Evolutionary conservation across 2,888 invertebrate genomes (phyloP), one percentile per base, ranked within the genome.

Genomic region (Fragum whitleyi): DNA sequence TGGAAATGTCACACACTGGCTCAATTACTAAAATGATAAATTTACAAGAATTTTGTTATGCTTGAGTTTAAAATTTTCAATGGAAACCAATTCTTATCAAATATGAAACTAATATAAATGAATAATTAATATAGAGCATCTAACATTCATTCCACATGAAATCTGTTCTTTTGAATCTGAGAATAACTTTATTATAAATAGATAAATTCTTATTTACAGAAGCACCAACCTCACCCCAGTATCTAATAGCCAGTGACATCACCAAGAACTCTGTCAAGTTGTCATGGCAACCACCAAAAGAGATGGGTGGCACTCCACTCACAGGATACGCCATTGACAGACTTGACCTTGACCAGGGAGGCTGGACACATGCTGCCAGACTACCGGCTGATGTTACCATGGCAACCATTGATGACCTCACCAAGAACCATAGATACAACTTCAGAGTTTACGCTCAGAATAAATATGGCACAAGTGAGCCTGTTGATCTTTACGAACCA

Each of bases 401-500:
- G 14, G 85, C 83, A 70, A 86, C 75, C 16, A 67, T 90, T 3
- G 69, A 75, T 26, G 83, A 85, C 26, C 86, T 92, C 16, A 82
- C 81, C 23, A 91, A 91, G 70, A 91, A 91, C 32, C 86, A 89
- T 53, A 83, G 86, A 61, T 93, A 93, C 83, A 91, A 91, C 89
- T 93, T 93, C 91, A 83, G 93, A 68, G 92, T 94, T 21, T 92
- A 91, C 23, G 93, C 94, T 26, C 93, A 94, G 85, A 94, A 94
- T 85, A 92, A 93, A 85, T 88, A 91, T 21, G 94, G 94, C 9
- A 89, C 90, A 29, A 92, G 94, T 80, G 91, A 90, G 70, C 96
- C 96, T 74, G 97, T 97, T 29, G 94, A 96, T 85, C 96, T 97
- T 36, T 95, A 95, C 90, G 97, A 97, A 16, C 96, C 96, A 89